Evolutionary conservation across 2,113 vertebrate species (phyloP).

Genomic region (Vulpes ferrilata): DNA sequence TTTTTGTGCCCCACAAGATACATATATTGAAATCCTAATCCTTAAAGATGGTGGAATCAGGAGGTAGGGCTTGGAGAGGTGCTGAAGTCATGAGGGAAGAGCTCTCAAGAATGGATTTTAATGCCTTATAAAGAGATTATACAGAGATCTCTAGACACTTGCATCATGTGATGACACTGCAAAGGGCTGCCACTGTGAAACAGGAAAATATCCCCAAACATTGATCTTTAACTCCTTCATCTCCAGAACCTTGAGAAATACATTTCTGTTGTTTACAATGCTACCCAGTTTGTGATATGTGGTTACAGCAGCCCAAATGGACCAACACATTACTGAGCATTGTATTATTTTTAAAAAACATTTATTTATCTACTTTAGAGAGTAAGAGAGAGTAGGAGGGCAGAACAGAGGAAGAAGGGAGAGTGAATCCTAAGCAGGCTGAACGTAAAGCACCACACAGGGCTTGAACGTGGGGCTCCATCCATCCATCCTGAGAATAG

Average conservation of each 20-base stretch:
- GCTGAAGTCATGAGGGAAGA: not conserved
- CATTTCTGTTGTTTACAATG: not conserved
- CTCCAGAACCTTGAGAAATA: not conserved
- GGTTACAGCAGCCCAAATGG: not conserved
- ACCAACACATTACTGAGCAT: not conserved
- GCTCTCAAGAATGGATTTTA: not conserved
- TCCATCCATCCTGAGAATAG: no score
- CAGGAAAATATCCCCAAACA: not conserved
- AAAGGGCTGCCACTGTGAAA: not conserved
- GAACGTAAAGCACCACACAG: no score
- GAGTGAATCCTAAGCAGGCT: no score
- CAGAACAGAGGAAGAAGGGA: no score
- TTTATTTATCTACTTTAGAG: no score
- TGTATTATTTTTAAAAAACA: not conserved
- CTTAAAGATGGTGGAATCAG: not conserved
- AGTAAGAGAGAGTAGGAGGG: no score
- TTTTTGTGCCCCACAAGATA: not conserved
- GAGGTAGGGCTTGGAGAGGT: not conserved
- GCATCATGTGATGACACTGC: not conserved
- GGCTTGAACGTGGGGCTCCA: no score
- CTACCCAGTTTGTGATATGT: not conserved
- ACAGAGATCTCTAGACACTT: not conserved
- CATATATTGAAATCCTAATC: not conserved
- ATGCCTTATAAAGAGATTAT: not conserved
- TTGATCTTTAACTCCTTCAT: not conserved